These are phyloP conservation scores for Halocynthia aurantium DNA, from an alignment of 23 tunicate genomes.

Conservation along the genomic window DNA sequence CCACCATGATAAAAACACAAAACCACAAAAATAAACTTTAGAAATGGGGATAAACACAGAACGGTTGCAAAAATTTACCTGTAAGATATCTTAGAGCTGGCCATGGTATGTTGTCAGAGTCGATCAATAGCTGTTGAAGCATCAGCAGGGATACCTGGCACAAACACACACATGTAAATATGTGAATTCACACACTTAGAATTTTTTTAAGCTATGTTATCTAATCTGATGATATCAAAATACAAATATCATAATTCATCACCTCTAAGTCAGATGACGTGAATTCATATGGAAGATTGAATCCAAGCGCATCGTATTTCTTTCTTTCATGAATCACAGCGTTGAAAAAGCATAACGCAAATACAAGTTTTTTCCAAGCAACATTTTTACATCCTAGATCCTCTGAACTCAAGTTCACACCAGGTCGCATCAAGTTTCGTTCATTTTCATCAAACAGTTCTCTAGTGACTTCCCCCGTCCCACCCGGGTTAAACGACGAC, in stretches of 20 bases:
- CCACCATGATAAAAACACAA: background rate
- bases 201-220: too few species aligned
- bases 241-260: background rate
- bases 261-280: constrained; percentile 93
- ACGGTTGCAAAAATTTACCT: constrained; percentile 49
- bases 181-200: too few species aligned
- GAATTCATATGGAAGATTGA: constrained; percentile 81
- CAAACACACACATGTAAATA: too few species aligned
- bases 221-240: too few species aligned
- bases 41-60: background rate
- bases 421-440: constrained; percentile 20
- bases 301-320: constrained; percentile 91
- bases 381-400: constrained; percentile 7
- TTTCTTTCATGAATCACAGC: constrained; percentile 80
- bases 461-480: constrained; percentile 60
- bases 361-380: constrained; percentile 67
- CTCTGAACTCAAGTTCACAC: background rate
- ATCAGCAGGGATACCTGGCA: constrained; percentile 72
- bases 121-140: constrained; percentile 63
- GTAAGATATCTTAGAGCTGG: constrained; percentile 68
- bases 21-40: background rate
- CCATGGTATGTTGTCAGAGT: constrained; percentile 61
- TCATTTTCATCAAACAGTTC: constrained; percentile 62
- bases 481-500: constrained; percentile 69
- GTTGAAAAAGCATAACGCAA: constrained; percentile 82